Evolutionary conservation across 2,797 vertebrate genomes (phyloP).

Genomic region (Hippocampus kuda): DNA sequence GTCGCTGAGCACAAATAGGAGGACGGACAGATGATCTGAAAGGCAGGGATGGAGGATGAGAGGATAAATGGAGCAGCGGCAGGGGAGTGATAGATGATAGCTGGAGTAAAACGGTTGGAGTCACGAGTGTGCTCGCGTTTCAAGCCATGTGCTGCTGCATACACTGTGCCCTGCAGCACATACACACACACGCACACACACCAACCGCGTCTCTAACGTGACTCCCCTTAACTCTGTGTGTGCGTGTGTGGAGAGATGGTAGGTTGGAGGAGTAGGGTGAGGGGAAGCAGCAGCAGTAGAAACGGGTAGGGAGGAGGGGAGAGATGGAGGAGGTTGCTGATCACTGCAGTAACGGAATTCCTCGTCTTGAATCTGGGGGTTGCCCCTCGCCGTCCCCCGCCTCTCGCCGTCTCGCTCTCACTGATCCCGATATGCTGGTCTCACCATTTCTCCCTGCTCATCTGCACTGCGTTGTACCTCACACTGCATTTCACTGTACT

Average conservation of each 20-base stretch:
- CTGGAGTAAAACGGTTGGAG: constrained; percentile 46
- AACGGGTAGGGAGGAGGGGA: constrained; percentile 10
- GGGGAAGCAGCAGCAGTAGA: constrained; percentile 6
- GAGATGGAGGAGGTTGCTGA: constrained; percentile 48
- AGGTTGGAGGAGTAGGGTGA: constrained; percentile 7
- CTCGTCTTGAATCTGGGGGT: constrained; percentile 65
- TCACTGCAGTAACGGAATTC: constrained; percentile 76
- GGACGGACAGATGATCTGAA: constrained; percentile 24
- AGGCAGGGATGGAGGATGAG: constrained; percentile 14
- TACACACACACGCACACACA: not conserved
- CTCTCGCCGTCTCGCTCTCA: constrained; percentile 18
- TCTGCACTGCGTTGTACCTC: constrained; percentile 59
- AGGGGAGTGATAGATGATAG: constrained; percentile 43
- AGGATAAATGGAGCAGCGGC: constrained; percentile 45
- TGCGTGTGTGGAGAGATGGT: not conserved
- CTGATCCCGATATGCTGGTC: constrained; percentile 48
- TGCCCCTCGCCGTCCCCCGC: constrained; percentile 51
- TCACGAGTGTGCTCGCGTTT: constrained; percentile 33
- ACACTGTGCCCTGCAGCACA: constrained; percentile 52
- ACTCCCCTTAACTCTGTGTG: constrained; percentile 16
- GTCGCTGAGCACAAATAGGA: not conserved
- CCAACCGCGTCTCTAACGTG: constrained; percentile 37
- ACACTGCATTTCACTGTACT: constrained; percentile 28
- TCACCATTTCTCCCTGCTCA: constrained; percentile 48
- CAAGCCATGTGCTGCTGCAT: constrained; percentile 54